These are phyloP conservation scores for Notarius quadriscutis DNA, from an alignment of 2,113 vertebrate genomes.

Conservation along the genomic window DNA sequence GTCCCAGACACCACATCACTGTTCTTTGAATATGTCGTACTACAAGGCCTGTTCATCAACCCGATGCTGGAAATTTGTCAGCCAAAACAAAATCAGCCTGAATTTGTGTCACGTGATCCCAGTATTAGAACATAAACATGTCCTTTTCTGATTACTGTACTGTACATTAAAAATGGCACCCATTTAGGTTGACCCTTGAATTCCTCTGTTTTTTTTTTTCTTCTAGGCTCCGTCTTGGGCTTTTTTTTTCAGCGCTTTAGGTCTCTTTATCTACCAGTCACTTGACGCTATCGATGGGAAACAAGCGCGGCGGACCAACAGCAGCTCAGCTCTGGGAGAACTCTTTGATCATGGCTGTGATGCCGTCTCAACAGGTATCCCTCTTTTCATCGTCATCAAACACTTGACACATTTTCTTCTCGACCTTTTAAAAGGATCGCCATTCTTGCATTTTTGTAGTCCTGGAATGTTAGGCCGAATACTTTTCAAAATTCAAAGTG, in stretches of 20 bases:
- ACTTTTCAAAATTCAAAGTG: too few species aligned
- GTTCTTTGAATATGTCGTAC: too few species aligned
- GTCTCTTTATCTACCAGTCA: slow-evolving; percentile 95
- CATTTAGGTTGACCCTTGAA: neutral
- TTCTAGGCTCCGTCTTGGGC: slow-evolving; percentile 87
- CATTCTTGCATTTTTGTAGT: neutral
- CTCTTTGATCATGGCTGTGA: slow-evolving; percentile 98
- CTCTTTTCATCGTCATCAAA: neutral
- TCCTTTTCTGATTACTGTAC: too few species aligned
- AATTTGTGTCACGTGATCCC: too few species aligned
- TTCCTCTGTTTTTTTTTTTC: neutral
- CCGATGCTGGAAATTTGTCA: too few species aligned
- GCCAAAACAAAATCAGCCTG: too few species aligned
- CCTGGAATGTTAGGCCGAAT: too few species aligned
- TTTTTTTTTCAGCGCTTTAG: slow-evolving; percentile 84
- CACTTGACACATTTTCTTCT: neutral
- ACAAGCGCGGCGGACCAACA: slow-evolving; percentile 94
- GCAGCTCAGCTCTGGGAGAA: slow-evolving; percentile 90
- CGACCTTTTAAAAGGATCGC: neutral
- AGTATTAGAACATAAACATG: too few species aligned
- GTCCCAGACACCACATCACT: too few species aligned
- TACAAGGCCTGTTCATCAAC: too few species aligned
- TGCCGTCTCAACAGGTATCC: slow-evolving; percentile 91
- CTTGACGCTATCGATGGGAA: slow-evolving; percentile 97
- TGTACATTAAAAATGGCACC: neutral